Percentiles rank a stretch among this genome's conserved stretches.
Evolutionary conservation across 2,888 invertebrate species (phyloP).

Genomic region (Pemphredon lugubris): DNA sequence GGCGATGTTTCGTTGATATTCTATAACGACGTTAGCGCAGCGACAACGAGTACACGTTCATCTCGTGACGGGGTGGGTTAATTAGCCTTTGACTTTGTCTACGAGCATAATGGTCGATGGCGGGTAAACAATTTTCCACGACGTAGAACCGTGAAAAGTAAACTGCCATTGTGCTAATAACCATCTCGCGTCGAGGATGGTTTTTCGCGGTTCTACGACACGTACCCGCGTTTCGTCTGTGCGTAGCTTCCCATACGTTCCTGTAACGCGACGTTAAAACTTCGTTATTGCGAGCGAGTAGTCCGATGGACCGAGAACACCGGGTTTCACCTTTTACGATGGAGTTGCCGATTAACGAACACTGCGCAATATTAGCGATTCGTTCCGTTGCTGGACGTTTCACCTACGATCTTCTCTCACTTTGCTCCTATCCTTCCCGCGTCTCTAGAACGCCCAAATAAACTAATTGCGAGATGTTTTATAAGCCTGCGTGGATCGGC

Average conservation of each 20-base stretch:
- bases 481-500: neutral
- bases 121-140: conserved; percentile 31
- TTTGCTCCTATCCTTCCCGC: neutral
- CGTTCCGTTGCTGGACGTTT: conserved; percentile 6
- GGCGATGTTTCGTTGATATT: neutral
- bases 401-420: neutral
- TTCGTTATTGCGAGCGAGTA: neutral
- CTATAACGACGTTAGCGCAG: neutral
- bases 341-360: conserved; percentile 48
- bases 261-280: neutral
- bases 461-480: conserved; percentile 28
- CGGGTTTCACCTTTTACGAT: conserved; percentile 25
- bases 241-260: neutral
- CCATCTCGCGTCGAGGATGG: conserved; percentile 6
- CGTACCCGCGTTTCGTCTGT: conserved; percentile 12
- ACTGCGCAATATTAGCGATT: conserved; percentile 41
- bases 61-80: conserved; percentile 1
- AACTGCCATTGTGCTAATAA: conserved; percentile 16
- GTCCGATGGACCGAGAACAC: conserved; percentile 15
- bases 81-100: conserved; percentile 36
- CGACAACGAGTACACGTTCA: neutral
- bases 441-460: neutral
- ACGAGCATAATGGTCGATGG: conserved; percentile 13
- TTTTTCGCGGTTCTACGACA: conserved; percentile 21
- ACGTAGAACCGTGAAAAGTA: conserved; percentile 29